Evolutionary conservation across 2,888 invertebrate species (phyloP), one percentile per base, ranked within the genome.

Genomic region (Campoplex capitator): DNA sequence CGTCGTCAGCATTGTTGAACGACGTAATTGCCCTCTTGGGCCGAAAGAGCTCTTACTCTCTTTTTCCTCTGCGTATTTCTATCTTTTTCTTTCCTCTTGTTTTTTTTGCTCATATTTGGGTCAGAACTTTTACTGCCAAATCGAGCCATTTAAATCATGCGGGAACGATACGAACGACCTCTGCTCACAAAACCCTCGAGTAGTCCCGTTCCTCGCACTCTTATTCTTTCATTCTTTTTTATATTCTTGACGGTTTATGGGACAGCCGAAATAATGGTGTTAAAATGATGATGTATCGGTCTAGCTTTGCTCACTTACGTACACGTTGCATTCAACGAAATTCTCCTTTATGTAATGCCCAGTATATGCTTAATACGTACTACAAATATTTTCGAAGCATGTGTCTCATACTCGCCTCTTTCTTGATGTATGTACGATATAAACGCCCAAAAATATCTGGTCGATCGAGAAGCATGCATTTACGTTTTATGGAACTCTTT

Each of bases 111-210:
- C 73, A 76, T 80, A 88, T 71, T 87, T 84, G 74, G 82, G 83
- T 81, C 76, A 83, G 86, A 85, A 85, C 74, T 84, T 87, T 86
- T 88, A 86, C 84, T 90, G 90, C 90, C 90, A 90, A 90, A 89
- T 90, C 86, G 90, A 80, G 87, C 88, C 86, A 89, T 89, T 89
- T 89, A 89, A 90, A 90, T 89, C 88, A 89, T 85, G 86, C 84
- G 81, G 62, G 86, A 84, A 87, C 87, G 86, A 85, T 83, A 84
- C 85, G 87, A 84, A 77, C 86, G 73, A 83, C 83, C 83, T 82
- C 83, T 84, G 58, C 51, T 74, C 58, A 56, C 75, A 18, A 75
- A 76, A 73, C 35, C 38, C 62, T 23, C 62, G 23, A 76, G 73
- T 58, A 67, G 28, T 62, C 35, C 35, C 65, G 45, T 68, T 68